Evolutionary conservation across 1,140 invertebrate species (phyloP).

Genomic region (Drosophila ananassae): DNA sequence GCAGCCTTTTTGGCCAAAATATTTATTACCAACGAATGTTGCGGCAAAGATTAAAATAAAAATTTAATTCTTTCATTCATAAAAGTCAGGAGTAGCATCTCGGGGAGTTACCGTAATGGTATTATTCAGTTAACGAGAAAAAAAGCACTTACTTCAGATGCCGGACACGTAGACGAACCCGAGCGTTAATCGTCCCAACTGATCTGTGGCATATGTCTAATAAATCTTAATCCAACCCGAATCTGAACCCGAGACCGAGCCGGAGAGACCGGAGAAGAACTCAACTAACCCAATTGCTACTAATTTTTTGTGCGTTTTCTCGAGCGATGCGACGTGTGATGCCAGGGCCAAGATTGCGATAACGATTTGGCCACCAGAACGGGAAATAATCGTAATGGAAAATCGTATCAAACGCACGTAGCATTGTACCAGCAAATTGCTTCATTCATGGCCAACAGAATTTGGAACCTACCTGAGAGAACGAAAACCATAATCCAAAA

Average conservation of each 20-base stretch:
- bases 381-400: slow-evolving; percentile 21
- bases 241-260: neutral
- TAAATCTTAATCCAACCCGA: slow-evolving; percentile 66
- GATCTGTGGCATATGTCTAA: slow-evolving; percentile 77
- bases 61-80: slow-evolving; percentile 46
- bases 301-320: slow-evolving; percentile 77
- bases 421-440: slow-evolving; percentile 66
- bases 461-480: slow-evolving; percentile 13
- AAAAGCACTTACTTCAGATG: slow-evolving; percentile 44
- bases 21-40: slow-evolving; percentile 21
- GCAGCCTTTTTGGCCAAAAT: neutral
- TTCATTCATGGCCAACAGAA: slow-evolving; percentile 57
- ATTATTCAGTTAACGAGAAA: slow-evolving; percentile 12
- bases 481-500: slow-evolving; percentile 10
- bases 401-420: slow-evolving; percentile 63
- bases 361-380: slow-evolving; percentile 23
- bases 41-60: slow-evolving; percentile 28
- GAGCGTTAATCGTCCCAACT: slow-evolving; percentile 52
- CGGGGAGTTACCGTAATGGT: slow-evolving; percentile 1
- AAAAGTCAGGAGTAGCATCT: slow-evolving; percentile 3
- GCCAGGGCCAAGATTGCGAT: slow-evolving; percentile 52
- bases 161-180: slow-evolving; percentile 56
- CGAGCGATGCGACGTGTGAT: slow-evolving; percentile 62
- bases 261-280: neutral
- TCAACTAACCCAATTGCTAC: slow-evolving; percentile 65